Conservation (phyloP, 2,113 vertebrate species). For the Burhinus oedicnemus region DNA sequence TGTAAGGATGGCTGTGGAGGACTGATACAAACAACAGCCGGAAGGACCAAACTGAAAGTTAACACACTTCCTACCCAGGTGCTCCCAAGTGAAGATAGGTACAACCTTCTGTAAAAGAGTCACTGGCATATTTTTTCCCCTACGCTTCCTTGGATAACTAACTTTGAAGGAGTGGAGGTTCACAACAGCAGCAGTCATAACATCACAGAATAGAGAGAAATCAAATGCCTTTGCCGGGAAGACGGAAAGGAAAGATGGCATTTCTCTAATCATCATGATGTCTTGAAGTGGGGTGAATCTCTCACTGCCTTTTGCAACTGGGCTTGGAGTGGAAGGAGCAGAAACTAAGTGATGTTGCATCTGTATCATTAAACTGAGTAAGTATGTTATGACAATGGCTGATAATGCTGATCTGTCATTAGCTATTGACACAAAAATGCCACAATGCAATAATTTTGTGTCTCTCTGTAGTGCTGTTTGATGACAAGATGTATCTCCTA, state of each 20-base stretch:
- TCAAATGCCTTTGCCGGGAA: not conserved
- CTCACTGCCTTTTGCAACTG: not conserved
- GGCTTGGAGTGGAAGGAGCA: not conserved
- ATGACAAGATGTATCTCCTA: not conserved
- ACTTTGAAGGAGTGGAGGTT: not conserved
- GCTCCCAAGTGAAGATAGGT: not conserved
- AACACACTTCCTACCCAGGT: not conserved
- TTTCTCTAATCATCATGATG: not conserved
- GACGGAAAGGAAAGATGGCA: not conserved
- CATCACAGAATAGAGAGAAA: not conserved
- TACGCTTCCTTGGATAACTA: not conserved
- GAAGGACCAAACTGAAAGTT: not conserved
- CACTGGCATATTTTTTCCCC: fast-evolving
- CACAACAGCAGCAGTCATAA: not conserved
- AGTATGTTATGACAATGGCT: not conserved
- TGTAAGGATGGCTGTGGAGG: not conserved
- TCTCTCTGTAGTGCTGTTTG: not conserved
- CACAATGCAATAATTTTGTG: not conserved
- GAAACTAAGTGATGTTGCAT: not conserved
- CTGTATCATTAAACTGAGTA: not conserved
- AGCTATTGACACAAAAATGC: not conserved
- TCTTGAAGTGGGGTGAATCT: not conserved
- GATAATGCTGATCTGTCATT: not conserved
- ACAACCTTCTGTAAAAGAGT: not conserved
- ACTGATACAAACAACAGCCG: not conserved